These are phyloP conservation scores for Steinernema khuongi DNA, from an alignment of 1,140 invertebrate species.

Conservation along the genomic window DNA sequence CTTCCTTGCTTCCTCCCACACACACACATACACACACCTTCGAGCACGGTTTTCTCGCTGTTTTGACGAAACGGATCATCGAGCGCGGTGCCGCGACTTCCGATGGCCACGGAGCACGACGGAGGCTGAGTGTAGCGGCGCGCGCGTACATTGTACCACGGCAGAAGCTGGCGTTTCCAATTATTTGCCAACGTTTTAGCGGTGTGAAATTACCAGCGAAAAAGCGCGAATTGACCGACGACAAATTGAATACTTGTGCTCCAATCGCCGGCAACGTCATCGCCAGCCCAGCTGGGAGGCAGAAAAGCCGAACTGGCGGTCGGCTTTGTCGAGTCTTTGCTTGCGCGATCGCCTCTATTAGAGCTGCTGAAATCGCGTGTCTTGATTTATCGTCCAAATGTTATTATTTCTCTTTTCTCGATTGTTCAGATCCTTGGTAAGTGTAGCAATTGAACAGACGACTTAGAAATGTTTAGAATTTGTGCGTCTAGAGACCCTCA, in stretches of 20 bases:
- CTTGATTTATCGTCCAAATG: no score
- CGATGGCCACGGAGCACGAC: neutral
- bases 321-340: no score
- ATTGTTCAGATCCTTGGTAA: no score
- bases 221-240: neutral
- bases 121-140: neutral
- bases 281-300: neutral
- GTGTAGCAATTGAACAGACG: no score
- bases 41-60: neutral
- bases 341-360: no score
- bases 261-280: neutral
- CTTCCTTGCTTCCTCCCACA: neutral
- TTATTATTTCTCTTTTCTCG: no score
- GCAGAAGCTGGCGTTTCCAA: neutral
- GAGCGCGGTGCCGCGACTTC: neutral
- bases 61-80: constrained; percentile 2
- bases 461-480: no score
- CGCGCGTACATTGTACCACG: no score
- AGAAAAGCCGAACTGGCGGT: neutral
- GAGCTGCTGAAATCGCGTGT: no score
- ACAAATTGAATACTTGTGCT: neutral
- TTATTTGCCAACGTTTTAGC: neutral
- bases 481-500: no score
- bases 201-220: constrained; percentile 7
- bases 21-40: no score